Evolutionary conservation across 2,888 invertebrate genomes (phyloP), one percentile per base, ranked within the genome.

Genomic region (Nephrocerus scutellatus): DNA sequence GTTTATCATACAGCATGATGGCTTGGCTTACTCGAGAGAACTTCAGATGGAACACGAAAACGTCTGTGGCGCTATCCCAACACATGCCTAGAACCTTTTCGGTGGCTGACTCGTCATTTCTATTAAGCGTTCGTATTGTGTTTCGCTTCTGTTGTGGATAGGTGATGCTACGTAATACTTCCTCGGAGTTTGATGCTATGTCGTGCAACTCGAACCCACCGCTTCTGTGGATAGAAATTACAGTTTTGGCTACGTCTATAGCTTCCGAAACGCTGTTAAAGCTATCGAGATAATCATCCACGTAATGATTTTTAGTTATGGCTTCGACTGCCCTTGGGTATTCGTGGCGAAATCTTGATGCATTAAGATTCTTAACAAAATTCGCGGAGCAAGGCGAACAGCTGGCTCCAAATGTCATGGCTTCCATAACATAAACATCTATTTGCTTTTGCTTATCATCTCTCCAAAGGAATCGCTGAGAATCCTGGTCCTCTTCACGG

Each of bases 391-490:
- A 30, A 5, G 47, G 45, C 5, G 46, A 50, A 29, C 45, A 53
- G 7, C 39, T 47, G 3, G 51, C 47, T 12, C 50, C 48, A 25
- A 54, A 52, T 2, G 37, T 54, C 51, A 52, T 51, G 4, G 44
- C 41, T 5, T 16, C 22, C 52, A 53, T 51, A 5, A 33, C 37
- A 22, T 49, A 50, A n/a, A 41, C 44, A 2, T 38, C 37, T 1
- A 41, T 19, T 3, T 24, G 18, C 3, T 2, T 18, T 10, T 8
- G 6, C 2, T 15, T 12, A 20, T 41, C 22, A 1, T 5, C 8
- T 10, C 53, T 39, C 56, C 56, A 62, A 9, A 59, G 18, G 45
- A 53, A 54, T 10, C 54, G 21, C 39, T 57, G 55, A 0, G 52
- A 31, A 23, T 48, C 30, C 24, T 53, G 52, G 36, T 62, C 60